phyloP scores from a whole-genome alignment of 2,797 vertebrate genomes.

The Melanogrammus aeglefinus region DNA sequence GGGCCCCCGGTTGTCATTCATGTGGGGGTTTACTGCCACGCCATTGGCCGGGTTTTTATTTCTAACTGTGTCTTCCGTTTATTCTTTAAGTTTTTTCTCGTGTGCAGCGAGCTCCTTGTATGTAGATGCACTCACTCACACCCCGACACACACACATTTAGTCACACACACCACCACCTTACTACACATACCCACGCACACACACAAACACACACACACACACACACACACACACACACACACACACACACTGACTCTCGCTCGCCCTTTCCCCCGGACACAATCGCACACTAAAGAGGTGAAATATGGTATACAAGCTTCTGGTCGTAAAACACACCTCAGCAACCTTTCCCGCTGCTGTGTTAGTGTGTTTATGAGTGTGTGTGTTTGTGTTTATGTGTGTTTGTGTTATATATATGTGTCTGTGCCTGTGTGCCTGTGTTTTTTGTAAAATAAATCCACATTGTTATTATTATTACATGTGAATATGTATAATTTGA shows the following conservation, averaged over 20 bases:
- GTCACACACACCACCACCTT: too few relatives aligned
- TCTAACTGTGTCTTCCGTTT: too few relatives aligned
- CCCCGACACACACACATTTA: too few relatives aligned
- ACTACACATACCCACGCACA: too few relatives aligned
- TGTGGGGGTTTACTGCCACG: neutral
- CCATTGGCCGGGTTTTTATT: too few relatives aligned
- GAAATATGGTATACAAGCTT: constrained; percentile 68
- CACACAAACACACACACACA: too few relatives aligned
- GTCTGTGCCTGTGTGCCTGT: constrained; percentile 25
- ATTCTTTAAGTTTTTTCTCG: too few relatives aligned
- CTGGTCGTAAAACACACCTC: constrained; percentile 80
- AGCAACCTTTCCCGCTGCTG: constrained; percentile 65
- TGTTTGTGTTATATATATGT: constrained; percentile 27
- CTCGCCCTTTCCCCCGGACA: constrained; percentile 47
- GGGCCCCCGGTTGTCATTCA: constrained; percentile 50
- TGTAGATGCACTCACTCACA: too few relatives aligned
- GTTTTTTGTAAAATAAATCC: too few relatives aligned
- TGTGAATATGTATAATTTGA: neutral
- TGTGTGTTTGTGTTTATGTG: constrained; percentile 57
- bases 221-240: neutral
- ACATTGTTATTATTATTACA: constrained; percentile 11
- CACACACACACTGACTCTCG: neutral
- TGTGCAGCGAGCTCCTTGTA: too few relatives aligned
- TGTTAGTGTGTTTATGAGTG: constrained; percentile 21
- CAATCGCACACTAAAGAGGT: constrained; percentile 44